A percentile compares a stretch with the other conserved stretches of the same genome.
Evolutionary conservation across 2,113 vertebrate species (phyloP).

Genomic region (Cygnus atratus): DNA sequence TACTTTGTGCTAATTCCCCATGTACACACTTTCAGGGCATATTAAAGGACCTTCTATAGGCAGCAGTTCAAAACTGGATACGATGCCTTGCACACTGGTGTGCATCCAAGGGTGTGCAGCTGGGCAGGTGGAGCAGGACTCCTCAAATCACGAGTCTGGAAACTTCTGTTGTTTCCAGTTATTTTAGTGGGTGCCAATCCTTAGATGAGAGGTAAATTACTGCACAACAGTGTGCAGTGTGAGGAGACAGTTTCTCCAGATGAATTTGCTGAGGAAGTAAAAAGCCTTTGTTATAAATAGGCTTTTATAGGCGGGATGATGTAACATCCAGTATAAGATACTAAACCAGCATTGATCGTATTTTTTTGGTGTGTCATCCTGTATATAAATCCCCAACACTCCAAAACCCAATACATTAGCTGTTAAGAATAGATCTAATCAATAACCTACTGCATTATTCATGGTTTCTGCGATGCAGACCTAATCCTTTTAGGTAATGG

Average conservation of each 20-base stretch:
- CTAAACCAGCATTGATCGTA: accelerated
- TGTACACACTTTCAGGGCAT: accelerated
- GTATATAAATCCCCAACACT: not conserved
- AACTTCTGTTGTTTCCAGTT: not conserved
- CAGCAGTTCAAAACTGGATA: not conserved
- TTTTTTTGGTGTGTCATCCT: not conserved
- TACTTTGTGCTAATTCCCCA: not conserved
- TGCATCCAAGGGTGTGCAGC: not conserved
- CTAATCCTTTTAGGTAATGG: not conserved
- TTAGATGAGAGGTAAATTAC: not conserved
- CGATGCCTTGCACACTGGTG: accelerated
- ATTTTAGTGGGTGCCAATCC: accelerated
- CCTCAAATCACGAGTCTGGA: not conserved
- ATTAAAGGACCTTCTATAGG: not conserved
- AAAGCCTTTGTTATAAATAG: not conserved
- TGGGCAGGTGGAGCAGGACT: not conserved
- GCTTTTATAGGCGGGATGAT: not conserved
- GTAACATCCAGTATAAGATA: not conserved
- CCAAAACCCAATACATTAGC: not conserved
- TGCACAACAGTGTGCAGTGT: not conserved
- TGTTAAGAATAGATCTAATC: conserved; percentile 4
- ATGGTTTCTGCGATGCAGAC: not conserved
- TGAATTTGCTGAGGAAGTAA: not conserved
- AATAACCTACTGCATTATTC: not conserved
- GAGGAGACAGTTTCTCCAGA: not conserved